These are phyloP conservation scores for Zaprionus nigranus DNA, from an alignment of 1,140 invertebrate genomes.

Conservation along the genomic window DNA sequence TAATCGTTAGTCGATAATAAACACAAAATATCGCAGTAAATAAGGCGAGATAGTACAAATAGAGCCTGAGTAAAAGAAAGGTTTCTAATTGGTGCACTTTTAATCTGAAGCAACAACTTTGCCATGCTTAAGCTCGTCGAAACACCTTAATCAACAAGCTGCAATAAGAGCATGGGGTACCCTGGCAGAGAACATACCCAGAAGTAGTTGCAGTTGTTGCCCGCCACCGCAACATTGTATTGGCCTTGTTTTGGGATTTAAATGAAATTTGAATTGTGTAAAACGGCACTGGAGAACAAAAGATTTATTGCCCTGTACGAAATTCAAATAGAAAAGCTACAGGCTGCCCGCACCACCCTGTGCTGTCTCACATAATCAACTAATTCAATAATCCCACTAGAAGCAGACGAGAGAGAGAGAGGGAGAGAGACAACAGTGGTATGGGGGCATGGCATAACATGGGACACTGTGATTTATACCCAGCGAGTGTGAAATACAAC, in stretches of 20 bases:
- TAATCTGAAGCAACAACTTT: not conserved
- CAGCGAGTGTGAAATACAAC: conserved; percentile 64
- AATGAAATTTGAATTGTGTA: conserved; percentile 61
- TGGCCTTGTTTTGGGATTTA: conserved; percentile 64
- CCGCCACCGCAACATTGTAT: conserved; percentile 56
- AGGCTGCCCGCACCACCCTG: conserved; percentile 8
- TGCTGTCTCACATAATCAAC: conserved; percentile 58
- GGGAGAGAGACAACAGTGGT: not conserved
- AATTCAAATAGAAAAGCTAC: conserved; percentile 49
- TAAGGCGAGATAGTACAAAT: no score
- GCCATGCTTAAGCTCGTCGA: not conserved
- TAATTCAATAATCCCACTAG: conserved; percentile 73
- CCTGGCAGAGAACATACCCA: not conserved
- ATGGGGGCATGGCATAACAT: conserved; percentile 46
- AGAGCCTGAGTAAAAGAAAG: not conserved
- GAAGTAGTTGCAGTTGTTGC: conserved; percentile 22
- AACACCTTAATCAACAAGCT: not conserved
- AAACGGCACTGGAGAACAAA: conserved; percentile 53
- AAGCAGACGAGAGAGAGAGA: conserved; percentile 6
- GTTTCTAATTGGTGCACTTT: no score
- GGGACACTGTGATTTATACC: conserved; percentile 68
- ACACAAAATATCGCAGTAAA: conserved; percentile 17
- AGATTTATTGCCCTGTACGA: conserved; percentile 62
- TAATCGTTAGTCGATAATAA: conserved; percentile 60
- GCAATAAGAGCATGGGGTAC: not conserved